Conservation (phyloP, 92 coral and sea anemone species). For the Diadumene lineata region DNA sequence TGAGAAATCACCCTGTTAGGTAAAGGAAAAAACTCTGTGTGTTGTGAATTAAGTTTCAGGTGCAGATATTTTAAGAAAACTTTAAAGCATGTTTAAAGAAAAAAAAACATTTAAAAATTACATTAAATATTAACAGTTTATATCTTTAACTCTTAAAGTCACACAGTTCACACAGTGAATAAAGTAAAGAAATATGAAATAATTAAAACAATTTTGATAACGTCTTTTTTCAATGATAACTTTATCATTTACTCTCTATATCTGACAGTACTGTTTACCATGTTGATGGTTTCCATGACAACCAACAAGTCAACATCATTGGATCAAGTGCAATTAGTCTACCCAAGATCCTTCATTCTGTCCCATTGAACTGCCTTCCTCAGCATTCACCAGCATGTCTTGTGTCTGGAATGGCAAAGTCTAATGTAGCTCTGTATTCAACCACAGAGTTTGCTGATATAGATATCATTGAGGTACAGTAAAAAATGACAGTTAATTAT, state of each 20-base stretch:
- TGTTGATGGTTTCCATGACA: constrained; percentile 63
- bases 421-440: constrained; percentile 57
- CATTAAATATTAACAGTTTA: too few relatives aligned
- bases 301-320: constrained; percentile 35
- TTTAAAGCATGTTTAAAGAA: too few relatives aligned
- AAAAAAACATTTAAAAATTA: too few relatives aligned
- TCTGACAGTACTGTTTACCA: constrained; percentile 43
- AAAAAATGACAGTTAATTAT: neutral
- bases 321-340: constrained; percentile 34
- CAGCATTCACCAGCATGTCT: constrained; percentile 53
- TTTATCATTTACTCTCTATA: neutral
- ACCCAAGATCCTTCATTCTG: constrained; percentile 12
- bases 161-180: too few relatives aligned
- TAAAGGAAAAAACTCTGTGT: too few relatives aligned
- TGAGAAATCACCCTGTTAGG: too few relatives aligned
- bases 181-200: too few relatives aligned
- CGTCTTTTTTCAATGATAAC: too few relatives aligned
- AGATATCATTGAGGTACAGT: constrained; percentile 58
- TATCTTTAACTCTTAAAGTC: too few relatives aligned
- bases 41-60: too few relatives aligned
- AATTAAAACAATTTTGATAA: too few relatives aligned
- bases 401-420: constrained; percentile 26
- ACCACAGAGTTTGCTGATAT: constrained; percentile 65
- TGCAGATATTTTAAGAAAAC: too few relatives aligned
- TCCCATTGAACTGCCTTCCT: constrained; percentile 40